A percentile compares a stretch with the other conserved stretches of the same genome.
Evolutionary conservation across 1,140 invertebrate species (phyloP).

Genomic region (Protaetia brevitarsis): DNA sequence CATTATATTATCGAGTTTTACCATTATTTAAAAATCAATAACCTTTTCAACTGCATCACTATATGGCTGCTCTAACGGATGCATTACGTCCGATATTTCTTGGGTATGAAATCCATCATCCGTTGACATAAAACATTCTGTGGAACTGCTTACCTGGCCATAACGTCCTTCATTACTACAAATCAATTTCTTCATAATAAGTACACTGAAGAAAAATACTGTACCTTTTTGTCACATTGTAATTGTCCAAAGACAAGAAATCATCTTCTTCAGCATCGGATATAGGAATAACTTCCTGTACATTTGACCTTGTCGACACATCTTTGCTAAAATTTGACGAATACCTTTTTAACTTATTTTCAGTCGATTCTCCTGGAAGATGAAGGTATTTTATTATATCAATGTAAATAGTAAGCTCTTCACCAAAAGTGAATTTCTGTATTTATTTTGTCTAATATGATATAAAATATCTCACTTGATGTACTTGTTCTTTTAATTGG

Average conservation of each 20-base stretch:
- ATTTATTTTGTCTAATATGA: no score
- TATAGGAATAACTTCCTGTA: conserved; percentile 37
- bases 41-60: conserved; percentile 47
- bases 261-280: conserved; percentile 40
- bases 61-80: conserved; percentile 43
- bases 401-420: no score
- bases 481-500: no score
- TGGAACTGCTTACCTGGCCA: conserved; percentile 45
- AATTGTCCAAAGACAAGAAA: background rate
- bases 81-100: conserved; percentile 37
- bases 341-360: background rate
- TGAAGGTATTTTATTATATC: no score
- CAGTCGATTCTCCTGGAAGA: background rate
- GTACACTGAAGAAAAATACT: background rate
- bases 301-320: background rate
- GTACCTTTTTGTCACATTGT: conserved; percentile 2
- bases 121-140: conserved; percentile 34
- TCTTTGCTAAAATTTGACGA: background rate
- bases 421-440: no score
- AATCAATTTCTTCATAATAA: conserved; percentile 6
- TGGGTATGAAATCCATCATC: conserved; percentile 26
- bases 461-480: no score
- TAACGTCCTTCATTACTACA: conserved; percentile 37
- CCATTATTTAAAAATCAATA: background rate
- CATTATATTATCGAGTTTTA: no score